phyloP scores from a whole-genome alignment of 2,113 vertebrate genomes.

The Cochlearius cochlearius region DNA sequence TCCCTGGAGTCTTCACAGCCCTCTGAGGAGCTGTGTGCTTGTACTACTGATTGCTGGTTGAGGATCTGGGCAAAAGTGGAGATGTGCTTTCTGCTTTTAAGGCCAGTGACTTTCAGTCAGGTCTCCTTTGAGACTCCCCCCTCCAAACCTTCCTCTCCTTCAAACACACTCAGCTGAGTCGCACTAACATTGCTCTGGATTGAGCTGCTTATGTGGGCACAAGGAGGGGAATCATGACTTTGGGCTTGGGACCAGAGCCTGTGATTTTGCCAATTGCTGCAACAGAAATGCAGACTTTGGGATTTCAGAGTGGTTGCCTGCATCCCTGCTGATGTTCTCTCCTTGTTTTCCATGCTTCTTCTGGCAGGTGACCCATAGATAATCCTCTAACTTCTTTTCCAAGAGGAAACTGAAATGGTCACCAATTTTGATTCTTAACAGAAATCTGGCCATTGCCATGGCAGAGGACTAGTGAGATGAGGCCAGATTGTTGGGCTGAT shows the following conservation, averaged over 20 bases:
- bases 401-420: not conserved
- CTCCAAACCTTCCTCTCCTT: not conserved
- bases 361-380: not conserved
- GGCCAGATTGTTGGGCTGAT: accelerated
- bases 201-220: not conserved
- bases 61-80: not conserved
- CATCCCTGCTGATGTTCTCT: not conserved
- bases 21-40: not conserved
- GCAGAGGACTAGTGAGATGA: not conserved
- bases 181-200: not conserved
- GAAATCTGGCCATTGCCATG: not conserved
- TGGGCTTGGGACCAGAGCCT: not conserved
- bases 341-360: not conserved
- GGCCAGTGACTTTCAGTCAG: not conserved
- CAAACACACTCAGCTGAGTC: not conserved
- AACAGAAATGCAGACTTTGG: not conserved
- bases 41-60: not conserved
- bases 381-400: not conserved
- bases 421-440: not conserved
- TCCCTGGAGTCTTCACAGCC: not conserved
- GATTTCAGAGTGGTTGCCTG: not conserved
- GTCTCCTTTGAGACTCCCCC: not conserved
- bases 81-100: not conserved
- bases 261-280: not conserved
- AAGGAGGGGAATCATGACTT: not conserved